phyloP scores from a whole-genome alignment of 2,797 vertebrate genomes.

The Rhyacichthys aspro region DNA sequence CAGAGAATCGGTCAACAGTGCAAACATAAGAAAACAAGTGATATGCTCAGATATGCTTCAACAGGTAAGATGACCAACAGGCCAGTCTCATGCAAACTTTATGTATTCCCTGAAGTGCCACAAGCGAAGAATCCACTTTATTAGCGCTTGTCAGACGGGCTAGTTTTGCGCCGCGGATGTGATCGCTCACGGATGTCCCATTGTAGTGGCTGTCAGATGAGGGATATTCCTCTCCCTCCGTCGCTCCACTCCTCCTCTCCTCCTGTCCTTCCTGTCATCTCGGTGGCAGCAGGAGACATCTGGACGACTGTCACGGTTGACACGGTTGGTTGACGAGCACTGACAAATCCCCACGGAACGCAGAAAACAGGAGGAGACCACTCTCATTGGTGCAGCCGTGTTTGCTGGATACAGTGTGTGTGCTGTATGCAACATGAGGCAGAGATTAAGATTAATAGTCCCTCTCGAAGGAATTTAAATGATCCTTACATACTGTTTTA shows the following conservation, averaged over 20 bases:
- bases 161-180: constrained; percentile 50
- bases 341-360: constrained; percentile 80
- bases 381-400: constrained; percentile 62
- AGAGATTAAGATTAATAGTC: constrained; percentile 58
- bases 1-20: constrained; percentile 12
- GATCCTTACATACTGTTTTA: constrained; percentile 27
- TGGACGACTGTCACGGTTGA: constrained; percentile 86
- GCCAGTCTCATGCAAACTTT: constrained; percentile 54
- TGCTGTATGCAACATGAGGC: constrained; percentile 40
- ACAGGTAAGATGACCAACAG: constrained; percentile 46
- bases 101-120: constrained; percentile 56
- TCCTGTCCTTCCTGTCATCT: constrained; percentile 73
- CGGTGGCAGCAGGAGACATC: constrained; percentile 81
- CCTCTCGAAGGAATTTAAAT: constrained; percentile 41
- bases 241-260: constrained; percentile 50
- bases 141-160: constrained; percentile 57
- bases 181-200: constrained; percentile 59
- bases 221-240: constrained; percentile 53
- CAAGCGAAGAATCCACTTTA: constrained; percentile 52
- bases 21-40: constrained; percentile 29
- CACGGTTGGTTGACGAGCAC: constrained; percentile 80
- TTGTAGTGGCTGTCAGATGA: constrained; percentile 62
- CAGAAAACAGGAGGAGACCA: constrained; percentile 70
- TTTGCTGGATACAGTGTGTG: constrained; percentile 21
- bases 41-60: constrained; percentile 32